Evolutionary conservation across 2,113 vertebrate species (phyloP).

Genomic region (Prinia subflava): DNA sequence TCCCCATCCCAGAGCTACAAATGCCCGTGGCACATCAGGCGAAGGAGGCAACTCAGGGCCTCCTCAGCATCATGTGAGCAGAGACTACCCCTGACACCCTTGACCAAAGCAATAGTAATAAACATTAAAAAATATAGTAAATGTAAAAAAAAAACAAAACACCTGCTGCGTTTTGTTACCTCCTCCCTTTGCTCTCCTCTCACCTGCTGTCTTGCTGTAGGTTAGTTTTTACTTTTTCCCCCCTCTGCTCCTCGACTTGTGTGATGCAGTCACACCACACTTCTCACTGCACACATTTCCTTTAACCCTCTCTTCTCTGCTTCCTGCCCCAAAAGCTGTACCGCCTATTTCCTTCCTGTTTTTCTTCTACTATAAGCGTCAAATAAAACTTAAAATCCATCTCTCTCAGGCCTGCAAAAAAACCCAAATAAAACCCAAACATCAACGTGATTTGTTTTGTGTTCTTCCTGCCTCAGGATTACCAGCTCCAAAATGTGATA

Average conservation of each 20-base stretch:
- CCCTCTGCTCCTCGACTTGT: not conserved
- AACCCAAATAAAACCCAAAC: not conserved
- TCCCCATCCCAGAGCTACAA: not conserved
- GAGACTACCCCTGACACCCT: not conserved
- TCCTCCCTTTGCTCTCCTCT: not conserved
- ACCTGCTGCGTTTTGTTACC: not conserved
- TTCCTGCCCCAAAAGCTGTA: not conserved
- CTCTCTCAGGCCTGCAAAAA: not conserved
- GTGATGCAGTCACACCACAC: not conserved
- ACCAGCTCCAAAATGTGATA: not conserved
- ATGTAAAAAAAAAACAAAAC: not conserved
- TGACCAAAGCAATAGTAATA: not conserved
- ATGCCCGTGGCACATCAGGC: accelerated
- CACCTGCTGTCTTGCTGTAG: not conserved
- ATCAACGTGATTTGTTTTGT: not conserved
- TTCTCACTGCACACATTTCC: not conserved
- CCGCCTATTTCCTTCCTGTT: not conserved
- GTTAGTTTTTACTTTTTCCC: not conserved
- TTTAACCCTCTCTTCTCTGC: not conserved
- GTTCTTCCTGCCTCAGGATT: not conserved
- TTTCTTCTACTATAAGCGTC: not conserved
- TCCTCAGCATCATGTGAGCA: not conserved
- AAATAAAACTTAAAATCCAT: not conserved
- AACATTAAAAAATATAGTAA: not conserved
- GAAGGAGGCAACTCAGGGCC: not conserved